Conservation (phyloP, 2,113 vertebrate genomes). For the Elephas maximus region DNA sequence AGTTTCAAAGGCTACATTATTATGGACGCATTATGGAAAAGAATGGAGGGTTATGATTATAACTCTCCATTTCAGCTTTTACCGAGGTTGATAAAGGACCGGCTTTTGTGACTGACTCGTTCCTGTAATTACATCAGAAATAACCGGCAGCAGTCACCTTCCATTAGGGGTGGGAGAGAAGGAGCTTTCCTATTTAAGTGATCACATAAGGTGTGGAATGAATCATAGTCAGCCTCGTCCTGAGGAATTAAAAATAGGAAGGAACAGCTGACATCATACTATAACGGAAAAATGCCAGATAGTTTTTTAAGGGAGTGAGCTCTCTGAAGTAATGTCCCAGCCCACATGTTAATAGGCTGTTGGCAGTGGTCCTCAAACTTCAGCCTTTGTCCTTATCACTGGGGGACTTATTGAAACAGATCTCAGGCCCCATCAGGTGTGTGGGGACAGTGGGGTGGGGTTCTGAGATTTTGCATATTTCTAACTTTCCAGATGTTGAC, state of each 20-base stretch:
- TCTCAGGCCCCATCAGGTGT: background rate
- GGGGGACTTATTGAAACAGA: background rate
- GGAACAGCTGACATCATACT: conserved; percentile 76
- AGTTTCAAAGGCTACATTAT: conserved; percentile 64
- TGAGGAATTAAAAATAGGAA: conserved; percentile 79
- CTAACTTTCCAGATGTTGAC: background rate
- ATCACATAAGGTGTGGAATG: conserved; percentile 70
- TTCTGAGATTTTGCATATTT: background rate
- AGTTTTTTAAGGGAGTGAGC: conserved; percentile 58
- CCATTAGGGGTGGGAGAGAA: conserved; percentile 71
- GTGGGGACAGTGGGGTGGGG: too few relatives aligned
- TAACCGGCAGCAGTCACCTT: conserved; percentile 75
- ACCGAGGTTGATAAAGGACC: conserved; percentile 66
- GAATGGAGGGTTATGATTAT: conserved; percentile 67
- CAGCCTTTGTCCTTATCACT: background rate
- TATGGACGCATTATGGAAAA: conserved; percentile 48
- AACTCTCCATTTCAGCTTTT: conserved; percentile 41
- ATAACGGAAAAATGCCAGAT: conserved; percentile 47
- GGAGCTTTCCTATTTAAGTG: conserved; percentile 66
- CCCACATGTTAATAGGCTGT: background rate
- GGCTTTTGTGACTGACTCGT: conserved; percentile 59
- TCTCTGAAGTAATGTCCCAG: background rate
- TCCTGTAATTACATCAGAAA: conserved; percentile 74
- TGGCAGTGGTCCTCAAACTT: background rate
- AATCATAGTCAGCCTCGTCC: conserved; percentile 72